phyloP scores from a whole-genome alignment of 2,797 vertebrate species.

The Buphagus erythrorhynchus region DNA sequence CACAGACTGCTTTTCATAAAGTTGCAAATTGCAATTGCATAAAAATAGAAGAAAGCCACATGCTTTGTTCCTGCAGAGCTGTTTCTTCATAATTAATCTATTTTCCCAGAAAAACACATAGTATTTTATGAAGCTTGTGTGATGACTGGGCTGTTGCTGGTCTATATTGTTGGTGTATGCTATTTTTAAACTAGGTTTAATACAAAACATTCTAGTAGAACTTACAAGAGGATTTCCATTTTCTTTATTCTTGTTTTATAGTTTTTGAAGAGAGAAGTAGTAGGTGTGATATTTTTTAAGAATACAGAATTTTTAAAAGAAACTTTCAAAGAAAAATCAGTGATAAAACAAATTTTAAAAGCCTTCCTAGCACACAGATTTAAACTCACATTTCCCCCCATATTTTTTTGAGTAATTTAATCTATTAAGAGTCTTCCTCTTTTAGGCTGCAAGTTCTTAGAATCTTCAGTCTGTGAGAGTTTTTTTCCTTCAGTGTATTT shows the following conservation, averaged over 20 bases:
- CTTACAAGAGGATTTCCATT: background rate
- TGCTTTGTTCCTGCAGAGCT: background rate
- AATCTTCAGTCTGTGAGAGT: background rate
- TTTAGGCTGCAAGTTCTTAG: background rate
- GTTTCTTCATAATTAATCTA: background rate
- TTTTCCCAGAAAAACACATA: constrained; percentile 15
- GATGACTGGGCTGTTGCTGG: background rate
- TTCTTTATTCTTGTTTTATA: background rate
- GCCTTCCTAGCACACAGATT: background rate
- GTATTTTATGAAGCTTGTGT: background rate
- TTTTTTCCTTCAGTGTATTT: background rate
- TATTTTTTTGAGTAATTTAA: background rate
- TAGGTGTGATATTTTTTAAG: background rate
- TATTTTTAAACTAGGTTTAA: background rate
- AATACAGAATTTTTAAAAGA: background rate
- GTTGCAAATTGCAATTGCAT: background rate
- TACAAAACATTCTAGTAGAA: background rate
- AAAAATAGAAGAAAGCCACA: background rate
- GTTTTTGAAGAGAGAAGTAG: background rate
- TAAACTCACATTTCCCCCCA: fast-evolving
- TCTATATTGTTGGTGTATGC: background rate
- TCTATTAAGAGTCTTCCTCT: background rate
- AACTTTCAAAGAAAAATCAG: background rate
- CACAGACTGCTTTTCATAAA: background rate
- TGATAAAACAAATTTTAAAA: background rate